Evolutionary conservation across 2,888 invertebrate genomes (phyloP).

Genomic region (Temnothorax ravouxi): DNA sequence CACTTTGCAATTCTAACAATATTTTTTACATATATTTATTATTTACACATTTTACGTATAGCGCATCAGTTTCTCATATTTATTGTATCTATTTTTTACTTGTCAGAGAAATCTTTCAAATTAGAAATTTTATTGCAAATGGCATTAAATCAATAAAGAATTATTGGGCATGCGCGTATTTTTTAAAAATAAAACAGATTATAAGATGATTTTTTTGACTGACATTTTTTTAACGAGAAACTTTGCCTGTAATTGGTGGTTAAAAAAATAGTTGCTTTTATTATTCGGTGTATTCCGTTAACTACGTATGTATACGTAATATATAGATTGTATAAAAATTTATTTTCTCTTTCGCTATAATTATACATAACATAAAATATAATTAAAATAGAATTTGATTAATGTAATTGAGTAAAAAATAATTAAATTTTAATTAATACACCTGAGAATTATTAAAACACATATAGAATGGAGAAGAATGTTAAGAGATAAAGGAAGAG

Average conservation of each 20-base stretch:
- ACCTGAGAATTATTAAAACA: neutral
- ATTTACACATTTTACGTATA: neutral
- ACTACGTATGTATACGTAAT: neutral
- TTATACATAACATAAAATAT: neutral
- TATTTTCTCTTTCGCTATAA: neutral
- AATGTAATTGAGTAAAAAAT: neutral
- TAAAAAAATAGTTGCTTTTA: neutral
- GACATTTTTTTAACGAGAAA: neutral
- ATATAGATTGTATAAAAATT: neutral
- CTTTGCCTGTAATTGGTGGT: neutral
- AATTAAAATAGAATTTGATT: neutral
- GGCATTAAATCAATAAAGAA: slow-evolving; percentile 4
- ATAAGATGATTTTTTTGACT: neutral
- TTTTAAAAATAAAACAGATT: neutral
- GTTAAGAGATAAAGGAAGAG: no score
- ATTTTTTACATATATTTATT: neutral
- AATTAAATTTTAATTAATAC: neutral
- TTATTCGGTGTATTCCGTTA: neutral
- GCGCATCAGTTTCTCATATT: neutral
- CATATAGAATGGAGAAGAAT: no score
- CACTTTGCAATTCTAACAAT: slow-evolving; percentile 2
- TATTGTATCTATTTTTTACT: slow-evolving; percentile 4
- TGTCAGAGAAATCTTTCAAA: neutral
- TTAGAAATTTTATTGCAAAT: neutral
- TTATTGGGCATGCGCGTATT: neutral